Evolutionary conservation across 2,888 invertebrate genomes (phyloP).

Genomic region (Andrena minutula): DNA sequence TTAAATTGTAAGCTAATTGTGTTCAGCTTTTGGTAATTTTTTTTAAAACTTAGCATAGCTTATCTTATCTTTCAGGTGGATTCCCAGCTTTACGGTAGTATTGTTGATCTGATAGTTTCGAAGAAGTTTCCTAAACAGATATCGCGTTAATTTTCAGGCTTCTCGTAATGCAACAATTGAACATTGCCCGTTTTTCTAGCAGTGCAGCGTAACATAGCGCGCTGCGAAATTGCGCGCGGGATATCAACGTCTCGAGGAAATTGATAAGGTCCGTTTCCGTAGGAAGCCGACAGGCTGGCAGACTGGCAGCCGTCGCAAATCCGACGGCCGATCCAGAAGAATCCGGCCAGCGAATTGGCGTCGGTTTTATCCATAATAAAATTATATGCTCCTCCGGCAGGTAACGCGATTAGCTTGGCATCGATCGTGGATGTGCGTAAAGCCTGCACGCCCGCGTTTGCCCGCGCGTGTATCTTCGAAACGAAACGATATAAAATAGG

Average conservation of each 20-base stretch:
- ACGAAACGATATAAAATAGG: conserved; percentile 15
- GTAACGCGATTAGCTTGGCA: conserved; percentile 56
- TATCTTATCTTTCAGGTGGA: too few species aligned
- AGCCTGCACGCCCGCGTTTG: conserved; percentile 1
- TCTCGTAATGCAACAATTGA: background rate
- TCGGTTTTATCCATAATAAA: conserved; percentile 58
- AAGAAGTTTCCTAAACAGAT: background rate
- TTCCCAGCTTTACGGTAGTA: too few species aligned
- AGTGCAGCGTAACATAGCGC: background rate
- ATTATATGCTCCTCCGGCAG: conserved; percentile 46
- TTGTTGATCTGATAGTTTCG: too few species aligned
- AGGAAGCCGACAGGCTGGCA: conserved; percentile 15
- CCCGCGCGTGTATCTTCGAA: conserved; percentile 5
- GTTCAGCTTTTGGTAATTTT: too few species aligned
- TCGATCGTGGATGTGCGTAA: conserved; percentile 39
- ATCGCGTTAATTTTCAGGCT: background rate
- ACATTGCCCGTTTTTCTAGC: background rate
- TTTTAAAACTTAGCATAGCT: too few species aligned
- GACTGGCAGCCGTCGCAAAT: conserved; percentile 26
- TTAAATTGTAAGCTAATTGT: too few species aligned
- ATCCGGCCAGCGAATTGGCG: conserved; percentile 32
- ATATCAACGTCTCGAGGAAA: conserved; percentile 57
- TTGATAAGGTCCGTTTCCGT: conserved; percentile 60
- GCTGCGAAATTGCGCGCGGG: conserved; percentile 9
- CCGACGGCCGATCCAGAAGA: conserved; percentile 23